Evolutionary conservation across 2,888 invertebrate genomes (phyloP), one percentile per base, ranked within the genome.

Genomic region (Macaria notata): DNA sequence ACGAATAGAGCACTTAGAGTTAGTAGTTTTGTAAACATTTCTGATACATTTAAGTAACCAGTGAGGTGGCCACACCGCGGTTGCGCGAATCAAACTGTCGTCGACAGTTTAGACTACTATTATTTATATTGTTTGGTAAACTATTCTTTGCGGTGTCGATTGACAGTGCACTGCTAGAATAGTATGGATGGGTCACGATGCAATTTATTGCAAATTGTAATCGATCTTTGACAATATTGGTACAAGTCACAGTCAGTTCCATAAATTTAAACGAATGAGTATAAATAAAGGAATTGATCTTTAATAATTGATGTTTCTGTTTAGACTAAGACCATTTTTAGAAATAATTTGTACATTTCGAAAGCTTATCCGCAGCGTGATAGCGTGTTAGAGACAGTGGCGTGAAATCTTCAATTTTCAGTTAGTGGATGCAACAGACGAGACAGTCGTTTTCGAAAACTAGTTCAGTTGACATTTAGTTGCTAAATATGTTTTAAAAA

Each of bases 51-150:
- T 57, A 54, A 46, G 60, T 64, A 64, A 69, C 67, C 52, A 62
- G 63, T 63, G 60, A 71, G 70, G 73, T 78, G 72, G 70, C 68
- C 66, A 66, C 70, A 59, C 72, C 71, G 68, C 81, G 78, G 74
- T 78, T 69, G 79, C 86, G 79, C 81, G 82, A 70, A 67, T 70
- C 70, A 68, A 75, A 90, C 90, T 90, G 87, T 75, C 77, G 70
- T 71, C 75, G 68, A 71, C 76, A 70, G 69, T 72, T 76, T 68
- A 73, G 72, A 75, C 76, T 74, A 85, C 86, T 84, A 86, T 88
- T 88, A 90, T 90, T 91, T 90, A 91, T 91, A 91, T 87, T 89
- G 88, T 89, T 88, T 86, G 74, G 69, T 79, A 86, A 87, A 81
- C 84, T 75, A 83, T 87, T 83, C 79, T 79, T 75, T 76, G 69